These are phyloP conservation scores for Microchrysa polita DNA, from an alignment of 2,888 invertebrate species.

Conservation along the genomic window DNA sequence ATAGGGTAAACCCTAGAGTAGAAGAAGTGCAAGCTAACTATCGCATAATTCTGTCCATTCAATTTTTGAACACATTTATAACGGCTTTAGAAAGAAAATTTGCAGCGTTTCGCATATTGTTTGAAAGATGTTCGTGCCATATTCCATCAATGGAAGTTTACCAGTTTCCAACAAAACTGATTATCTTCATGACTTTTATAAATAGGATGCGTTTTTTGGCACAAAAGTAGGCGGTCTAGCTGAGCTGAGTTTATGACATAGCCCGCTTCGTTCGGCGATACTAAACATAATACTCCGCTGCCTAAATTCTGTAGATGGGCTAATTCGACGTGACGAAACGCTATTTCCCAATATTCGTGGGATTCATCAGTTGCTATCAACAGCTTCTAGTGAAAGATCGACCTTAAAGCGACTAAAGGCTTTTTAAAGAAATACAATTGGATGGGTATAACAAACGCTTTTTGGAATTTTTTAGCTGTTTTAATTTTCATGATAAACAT, in stretches of 20 bases:
- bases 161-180: neutral
- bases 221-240: neutral
- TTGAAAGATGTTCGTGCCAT: too few relatives aligned
- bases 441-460: too few relatives aligned
- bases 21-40: too few relatives aligned
- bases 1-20: too few relatives aligned
- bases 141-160: neutral
- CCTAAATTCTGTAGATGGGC: too few relatives aligned
- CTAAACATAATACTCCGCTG: neutral
- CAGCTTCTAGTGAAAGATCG: neutral
- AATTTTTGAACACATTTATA: too few relatives aligned
- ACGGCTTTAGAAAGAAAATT: too few relatives aligned
- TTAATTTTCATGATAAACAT: too few relatives aligned
- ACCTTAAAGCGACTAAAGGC: neutral
- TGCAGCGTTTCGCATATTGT: too few relatives aligned
- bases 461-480: too few relatives aligned
- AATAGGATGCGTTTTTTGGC: neutral
- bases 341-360: neutral
- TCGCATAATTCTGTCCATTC: too few relatives aligned
- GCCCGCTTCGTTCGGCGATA: neutral
- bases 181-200: too few relatives aligned
- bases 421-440: neutral
- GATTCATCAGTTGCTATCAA: neutral
- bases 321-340: neutral
- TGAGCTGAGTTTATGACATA: neutral